Conservation (phyloP, 2,888 invertebrate genomes). For the Hipparchia semele region DNA sequence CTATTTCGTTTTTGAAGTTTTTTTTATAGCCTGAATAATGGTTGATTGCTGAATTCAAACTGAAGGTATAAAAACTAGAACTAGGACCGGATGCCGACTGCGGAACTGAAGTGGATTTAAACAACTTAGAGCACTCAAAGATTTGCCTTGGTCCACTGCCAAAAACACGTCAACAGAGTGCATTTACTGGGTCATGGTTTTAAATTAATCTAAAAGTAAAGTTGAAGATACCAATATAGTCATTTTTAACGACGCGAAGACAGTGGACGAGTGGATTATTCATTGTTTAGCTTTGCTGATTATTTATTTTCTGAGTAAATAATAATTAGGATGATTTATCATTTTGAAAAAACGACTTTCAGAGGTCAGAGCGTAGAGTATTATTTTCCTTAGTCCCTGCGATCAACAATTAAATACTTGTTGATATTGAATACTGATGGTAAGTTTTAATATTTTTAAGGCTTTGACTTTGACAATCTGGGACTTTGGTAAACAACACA, state of each 20-base stretch:
- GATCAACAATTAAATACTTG: no score
- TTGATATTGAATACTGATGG: no score
- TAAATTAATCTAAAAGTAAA: slow-evolving; percentile 4
- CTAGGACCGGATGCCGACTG: slow-evolving; percentile 12
- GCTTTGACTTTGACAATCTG: no score
- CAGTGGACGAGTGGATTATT: background rate
- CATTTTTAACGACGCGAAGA: background rate
- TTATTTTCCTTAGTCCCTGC: no score
- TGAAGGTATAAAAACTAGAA: slow-evolving; percentile 14
- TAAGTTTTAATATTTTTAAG: no score
- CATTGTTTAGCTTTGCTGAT: background rate
- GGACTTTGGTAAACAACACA: no score
- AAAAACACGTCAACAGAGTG: slow-evolving; percentile 36
- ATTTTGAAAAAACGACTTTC: background rate
- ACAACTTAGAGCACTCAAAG: slow-evolving; percentile 29
- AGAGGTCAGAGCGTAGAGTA: no score
- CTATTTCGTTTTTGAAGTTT: slow-evolving; percentile 9
- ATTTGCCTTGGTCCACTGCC: slow-evolving; percentile 38
- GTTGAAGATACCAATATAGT: background rate
- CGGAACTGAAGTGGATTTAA: slow-evolving; percentile 26
- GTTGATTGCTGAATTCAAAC: slow-evolving; percentile 1
- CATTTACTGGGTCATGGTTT: slow-evolving; percentile 40
- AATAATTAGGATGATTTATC: background rate
- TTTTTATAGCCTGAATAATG: background rate
- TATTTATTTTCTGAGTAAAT: background rate